These are phyloP conservation scores for Clamator glandarius DNA, from an alignment of 2,797 vertebrate species.

Conservation along the genomic window DNA sequence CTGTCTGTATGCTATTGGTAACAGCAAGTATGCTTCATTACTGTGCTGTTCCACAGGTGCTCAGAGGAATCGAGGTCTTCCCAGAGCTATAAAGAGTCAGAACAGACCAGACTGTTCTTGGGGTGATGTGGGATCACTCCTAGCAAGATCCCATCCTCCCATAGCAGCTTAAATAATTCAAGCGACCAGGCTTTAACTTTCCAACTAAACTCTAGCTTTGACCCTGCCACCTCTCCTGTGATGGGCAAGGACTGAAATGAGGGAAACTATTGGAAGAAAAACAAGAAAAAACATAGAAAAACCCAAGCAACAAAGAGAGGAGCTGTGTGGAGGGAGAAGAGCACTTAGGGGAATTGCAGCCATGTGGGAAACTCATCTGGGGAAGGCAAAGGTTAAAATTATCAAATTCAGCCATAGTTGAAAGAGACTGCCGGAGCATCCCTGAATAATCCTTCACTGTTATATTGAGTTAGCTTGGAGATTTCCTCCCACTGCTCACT, in stretches of 20 bases:
- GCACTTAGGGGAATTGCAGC: not conserved
- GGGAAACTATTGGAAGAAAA: not conserved
- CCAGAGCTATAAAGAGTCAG: conserved; percentile 5
- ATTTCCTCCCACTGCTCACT: not conserved
- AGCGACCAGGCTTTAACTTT: not conserved
- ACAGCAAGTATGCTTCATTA: not conserved
- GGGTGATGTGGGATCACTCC: not conserved
- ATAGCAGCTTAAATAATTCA: not conserved
- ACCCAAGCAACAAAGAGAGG: not conserved
- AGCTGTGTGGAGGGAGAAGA: not conserved
- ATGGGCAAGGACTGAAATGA: not conserved
- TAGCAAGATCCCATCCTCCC: not conserved
- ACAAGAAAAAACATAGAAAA: not conserved
- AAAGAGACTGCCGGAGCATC: not conserved
- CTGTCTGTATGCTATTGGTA: not conserved
- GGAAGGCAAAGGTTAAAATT: not conserved
- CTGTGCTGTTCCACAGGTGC: conserved; percentile 9
- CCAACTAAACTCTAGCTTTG: not conserved
- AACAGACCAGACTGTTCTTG: not conserved
- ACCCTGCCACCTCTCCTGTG: not conserved
- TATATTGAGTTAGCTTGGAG: not conserved
- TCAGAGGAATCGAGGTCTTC: conserved; percentile 10
- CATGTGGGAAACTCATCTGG: not conserved
- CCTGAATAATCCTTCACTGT: not conserved
- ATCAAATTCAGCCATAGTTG: not conserved